These are phyloP conservation scores for Ricordea florida DNA, from an alignment of 92 coral and sea anemone species.

Conservation along the genomic window DNA sequence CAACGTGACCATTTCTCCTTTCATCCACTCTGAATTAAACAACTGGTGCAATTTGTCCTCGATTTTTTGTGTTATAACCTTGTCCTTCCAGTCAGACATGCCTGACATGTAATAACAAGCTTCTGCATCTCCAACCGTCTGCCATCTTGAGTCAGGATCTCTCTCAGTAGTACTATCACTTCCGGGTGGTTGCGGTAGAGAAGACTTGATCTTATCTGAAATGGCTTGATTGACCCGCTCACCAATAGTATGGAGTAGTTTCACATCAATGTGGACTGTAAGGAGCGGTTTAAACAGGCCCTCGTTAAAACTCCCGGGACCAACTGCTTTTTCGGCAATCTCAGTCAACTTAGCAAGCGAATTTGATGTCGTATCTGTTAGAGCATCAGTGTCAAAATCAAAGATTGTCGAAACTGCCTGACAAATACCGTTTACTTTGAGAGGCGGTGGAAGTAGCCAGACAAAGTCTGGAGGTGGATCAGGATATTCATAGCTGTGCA, in stretches of 20 bases:
- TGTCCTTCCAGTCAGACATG: background rate
- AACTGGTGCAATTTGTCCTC: background rate
- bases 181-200: background rate
- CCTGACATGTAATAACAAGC: background rate
- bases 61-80: background rate
- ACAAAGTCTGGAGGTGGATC: background rate
- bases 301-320: slow-evolving; percentile 26
- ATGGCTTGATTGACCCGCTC: background rate
- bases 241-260: background rate
- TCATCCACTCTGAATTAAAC: slow-evolving; percentile 3
- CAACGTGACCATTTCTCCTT: background rate
- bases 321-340: background rate
- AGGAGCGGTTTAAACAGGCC: slow-evolving; percentile 8
- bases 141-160: too few relatives aligned
- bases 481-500: slow-evolving; percentile 2
- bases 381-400: background rate
- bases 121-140: background rate
- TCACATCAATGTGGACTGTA: background rate
- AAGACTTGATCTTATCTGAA: background rate
- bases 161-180: background rate
- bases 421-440: background rate
- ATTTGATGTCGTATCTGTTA: background rate
- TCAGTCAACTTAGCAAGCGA: background rate
- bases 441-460: slow-evolving; percentile 19
- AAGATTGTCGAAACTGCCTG: slow-evolving; percentile 2